These are phyloP conservation scores for Sicus ferrugineus DNA, from an alignment of 2,888 invertebrate genomes.

Conservation along the genomic window DNA sequence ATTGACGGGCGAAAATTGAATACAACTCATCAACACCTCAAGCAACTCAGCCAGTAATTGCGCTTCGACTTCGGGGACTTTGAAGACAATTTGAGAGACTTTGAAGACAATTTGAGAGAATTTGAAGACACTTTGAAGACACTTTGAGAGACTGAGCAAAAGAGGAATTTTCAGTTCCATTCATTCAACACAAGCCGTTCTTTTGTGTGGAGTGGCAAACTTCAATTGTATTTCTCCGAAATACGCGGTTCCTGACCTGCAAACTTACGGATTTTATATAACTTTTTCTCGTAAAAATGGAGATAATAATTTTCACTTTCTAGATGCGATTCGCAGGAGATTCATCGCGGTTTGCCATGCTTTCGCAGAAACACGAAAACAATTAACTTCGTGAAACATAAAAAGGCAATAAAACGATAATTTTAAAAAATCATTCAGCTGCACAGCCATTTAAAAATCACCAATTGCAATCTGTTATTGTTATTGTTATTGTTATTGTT, in stretches of 20 bases:
- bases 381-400: constrained; percentile 14
- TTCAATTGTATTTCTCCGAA: too few species aligned
- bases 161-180: too few species aligned
- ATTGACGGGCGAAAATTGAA: too few species aligned
- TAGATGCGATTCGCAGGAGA: background rate
- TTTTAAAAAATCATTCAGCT: constrained; percentile 22
- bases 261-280: background rate
- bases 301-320: constrained; percentile 10
- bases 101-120: too few species aligned
- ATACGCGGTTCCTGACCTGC: background rate
- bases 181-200: too few species aligned
- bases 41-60: too few species aligned
- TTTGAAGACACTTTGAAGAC: too few species aligned
- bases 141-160: too few species aligned
- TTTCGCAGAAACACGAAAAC: background rate
- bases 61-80: too few species aligned
- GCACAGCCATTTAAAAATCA: background rate
- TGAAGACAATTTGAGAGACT: too few species aligned
- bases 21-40: too few species aligned
- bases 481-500: background rate
- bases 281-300: background rate
- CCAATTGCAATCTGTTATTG: background rate
- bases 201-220: too few species aligned
- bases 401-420: constrained; percentile 11
- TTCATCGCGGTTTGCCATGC: constrained; percentile 17